Conservation (phyloP, 2,797 vertebrate species). For the Sebastes trivittatus region DNA sequence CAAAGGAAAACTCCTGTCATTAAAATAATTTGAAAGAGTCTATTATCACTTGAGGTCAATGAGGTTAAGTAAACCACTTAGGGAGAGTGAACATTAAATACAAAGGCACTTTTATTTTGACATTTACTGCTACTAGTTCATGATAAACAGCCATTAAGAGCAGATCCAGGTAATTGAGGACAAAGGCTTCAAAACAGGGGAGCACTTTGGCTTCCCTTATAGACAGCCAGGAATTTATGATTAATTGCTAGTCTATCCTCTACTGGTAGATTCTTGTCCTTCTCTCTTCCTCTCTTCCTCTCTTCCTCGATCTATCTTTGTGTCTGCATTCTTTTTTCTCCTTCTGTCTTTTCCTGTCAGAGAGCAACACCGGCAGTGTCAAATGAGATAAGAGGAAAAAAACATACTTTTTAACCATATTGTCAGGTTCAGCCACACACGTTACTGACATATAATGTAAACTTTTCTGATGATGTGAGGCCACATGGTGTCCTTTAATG, state of each 20-base stretch:
- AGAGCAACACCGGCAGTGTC: neutral
- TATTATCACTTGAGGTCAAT: constrained; percentile 16
- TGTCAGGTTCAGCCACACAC: neutral
- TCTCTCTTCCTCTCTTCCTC: constrained; percentile 9
- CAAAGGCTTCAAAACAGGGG: constrained; percentile 71
- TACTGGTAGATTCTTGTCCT: constrained; percentile 73
- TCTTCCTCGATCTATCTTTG: constrained; percentile 27
- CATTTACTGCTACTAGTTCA: constrained; percentile 46
- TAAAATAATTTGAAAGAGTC: neutral
- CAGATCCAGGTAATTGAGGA: constrained; percentile 70
- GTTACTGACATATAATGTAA: neutral
- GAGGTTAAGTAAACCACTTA: constrained; percentile 64
- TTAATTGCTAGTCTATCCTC: constrained; percentile 71
- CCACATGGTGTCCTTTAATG: neutral
- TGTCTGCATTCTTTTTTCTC: neutral
- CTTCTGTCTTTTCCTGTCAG: neutral
- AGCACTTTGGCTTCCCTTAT: constrained; percentile 73
- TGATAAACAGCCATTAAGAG: constrained; percentile 74
- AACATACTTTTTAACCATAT: neutral
- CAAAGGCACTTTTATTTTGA: constrained; percentile 58
- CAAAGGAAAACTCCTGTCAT: constrained; percentile 9
- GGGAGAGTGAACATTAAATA: constrained; percentile 30
- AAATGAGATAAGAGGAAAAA: neutral
- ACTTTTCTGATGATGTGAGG: neutral
- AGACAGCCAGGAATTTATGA: constrained; percentile 82